phyloP scores from a whole-genome alignment of 2,888 invertebrate genomes.

The Drosophila mulleri region DNA sequence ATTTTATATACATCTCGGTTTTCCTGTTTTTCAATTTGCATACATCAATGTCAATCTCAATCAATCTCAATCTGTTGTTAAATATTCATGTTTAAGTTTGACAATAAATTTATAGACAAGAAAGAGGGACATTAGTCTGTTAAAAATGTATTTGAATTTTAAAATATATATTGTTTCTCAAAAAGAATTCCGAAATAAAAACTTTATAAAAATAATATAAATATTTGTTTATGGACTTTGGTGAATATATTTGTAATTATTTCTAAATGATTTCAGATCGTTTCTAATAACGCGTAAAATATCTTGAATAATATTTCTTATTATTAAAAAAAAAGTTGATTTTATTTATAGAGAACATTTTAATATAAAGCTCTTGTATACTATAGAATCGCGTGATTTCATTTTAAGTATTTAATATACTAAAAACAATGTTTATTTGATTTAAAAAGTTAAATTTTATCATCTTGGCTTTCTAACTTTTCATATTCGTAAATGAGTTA shows the following conservation, averaged over 20 bases:
- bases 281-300: no score
- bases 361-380: not conserved
- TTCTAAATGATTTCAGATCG: no score
- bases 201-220: not conserved
- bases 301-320: no score
- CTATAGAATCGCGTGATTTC: not conserved
- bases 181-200: not conserved
- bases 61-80: slow-evolving; percentile 28
- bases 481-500: not conserved
- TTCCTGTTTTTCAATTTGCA: slow-evolving; percentile 20
- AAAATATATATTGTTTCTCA: slow-evolving; percentile 2
- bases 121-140: slow-evolving; percentile 18
- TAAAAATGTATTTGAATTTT: slow-evolving; percentile 12
- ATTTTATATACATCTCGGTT: slow-evolving; percentile 41
- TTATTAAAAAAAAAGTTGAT: not conserved
- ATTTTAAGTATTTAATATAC: not conserved
- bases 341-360: not conserved
- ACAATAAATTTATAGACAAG: slow-evolving; percentile 28
- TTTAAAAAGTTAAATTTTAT: not conserved
- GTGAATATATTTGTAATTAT: no score
- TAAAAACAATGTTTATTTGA: not conserved
- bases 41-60: slow-evolving; percentile 20
- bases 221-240: not conserved
- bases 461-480: not conserved
- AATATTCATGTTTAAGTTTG: slow-evolving; percentile 38